Evolutionary conservation across 2,797 vertebrate species (phyloP).

Genomic region (Semaprochilodus insignis): DNA sequence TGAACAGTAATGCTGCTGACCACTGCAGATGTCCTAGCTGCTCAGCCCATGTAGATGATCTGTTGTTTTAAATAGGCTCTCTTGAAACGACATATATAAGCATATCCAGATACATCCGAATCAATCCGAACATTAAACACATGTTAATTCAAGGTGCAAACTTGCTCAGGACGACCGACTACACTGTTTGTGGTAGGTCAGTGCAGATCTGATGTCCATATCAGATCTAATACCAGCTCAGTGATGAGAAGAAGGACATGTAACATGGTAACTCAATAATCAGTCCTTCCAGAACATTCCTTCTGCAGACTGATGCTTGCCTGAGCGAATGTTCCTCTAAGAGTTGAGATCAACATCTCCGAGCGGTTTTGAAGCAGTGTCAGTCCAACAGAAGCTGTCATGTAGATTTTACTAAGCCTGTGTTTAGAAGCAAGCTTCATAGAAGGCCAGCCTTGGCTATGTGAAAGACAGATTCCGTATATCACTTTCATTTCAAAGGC

Average conservation of each 20-base stretch:
- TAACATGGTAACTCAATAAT: constrained; percentile 24
- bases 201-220: constrained; percentile 20
- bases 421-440: constrained; percentile 36
- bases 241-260: constrained; percentile 13
- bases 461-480: constrained; percentile 37
- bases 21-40: too few species aligned
- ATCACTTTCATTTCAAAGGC: constrained; percentile 61
- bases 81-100: too few species aligned
- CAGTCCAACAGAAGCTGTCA: neutral
- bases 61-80: too few species aligned
- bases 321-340: constrained; percentile 15
- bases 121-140: too few species aligned
- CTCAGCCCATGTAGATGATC: too few species aligned
- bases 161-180: neutral
- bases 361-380: constrained; percentile 24
- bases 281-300: constrained; percentile 23
- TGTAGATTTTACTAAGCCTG: constrained; percentile 32
- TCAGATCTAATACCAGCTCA: constrained; percentile 14
- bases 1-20: too few species aligned
- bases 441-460: constrained; percentile 64
- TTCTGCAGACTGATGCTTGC: constrained; percentile 16
- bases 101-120: too few species aligned
- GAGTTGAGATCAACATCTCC: constrained; percentile 36
- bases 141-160: neutral
- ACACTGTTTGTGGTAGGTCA: constrained; percentile 14